Evolutionary conservation across 2,797 vertebrate genomes (phyloP), one percentile per base, ranked within the genome.

Genomic region (Enteromius fasciolatus): DNA sequence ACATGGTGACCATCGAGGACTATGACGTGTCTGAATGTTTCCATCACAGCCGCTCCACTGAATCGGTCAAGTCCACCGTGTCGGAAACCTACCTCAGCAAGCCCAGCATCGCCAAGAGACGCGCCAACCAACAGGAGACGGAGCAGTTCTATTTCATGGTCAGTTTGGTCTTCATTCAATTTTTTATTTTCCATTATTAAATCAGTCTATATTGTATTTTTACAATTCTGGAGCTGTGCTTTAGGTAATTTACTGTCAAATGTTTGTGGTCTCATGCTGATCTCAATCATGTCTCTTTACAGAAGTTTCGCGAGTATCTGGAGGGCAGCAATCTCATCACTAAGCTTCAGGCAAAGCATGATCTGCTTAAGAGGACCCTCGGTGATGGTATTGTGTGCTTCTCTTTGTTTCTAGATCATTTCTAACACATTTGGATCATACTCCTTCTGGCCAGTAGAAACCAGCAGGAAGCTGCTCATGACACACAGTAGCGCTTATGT

Each of bases 101-200:
- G 84, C 98, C 97, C 48, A 99, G 97, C 94, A 98, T 99, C 4
- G 98, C 97, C 81, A 99, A 99, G 92, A 94, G 98, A 89, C 95
- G 98, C 84, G 97, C 98, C 69, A 99, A 99, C 93, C 97, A 99
- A 91, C 98, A 99, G 92, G 98, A 99, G 91, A 99, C 98, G 0
- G 98, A 99, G 90, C 97, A 99, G 86, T 99, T 99, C 93, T 99
- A 99, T 93, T 99, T 99, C 88, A 98, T 98, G 97, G 98, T 99
- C 89, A 74, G 84, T 59, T 64, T 39, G 4, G 50, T 5, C 23
- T 63, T 76, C 3, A 8, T 41, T 7, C 23, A 23, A 1, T 25
- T 48, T n/a, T 57, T 23, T 57, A 31, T 33, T 57, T 59, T 59
- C 8, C 17, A 8, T 1, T 9, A 18, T 79, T 25, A 28, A 50